phyloP scores from a whole-genome alignment of 2,797 vertebrate species.

The Anabacerthia variegaticeps region DNA sequence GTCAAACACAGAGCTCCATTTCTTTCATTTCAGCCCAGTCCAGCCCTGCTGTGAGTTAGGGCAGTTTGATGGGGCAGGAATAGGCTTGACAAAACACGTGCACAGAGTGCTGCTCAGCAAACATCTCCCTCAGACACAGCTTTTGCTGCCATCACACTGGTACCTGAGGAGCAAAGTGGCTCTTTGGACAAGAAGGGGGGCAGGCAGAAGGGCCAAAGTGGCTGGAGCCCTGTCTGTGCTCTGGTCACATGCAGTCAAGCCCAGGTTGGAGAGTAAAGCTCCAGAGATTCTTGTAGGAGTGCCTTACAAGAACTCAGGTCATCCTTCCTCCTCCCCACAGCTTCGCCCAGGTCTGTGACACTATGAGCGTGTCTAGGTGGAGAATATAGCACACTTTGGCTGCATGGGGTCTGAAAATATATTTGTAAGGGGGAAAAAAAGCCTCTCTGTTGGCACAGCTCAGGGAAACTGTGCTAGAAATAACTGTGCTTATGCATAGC shows the following conservation, averaged over 20 bases:
- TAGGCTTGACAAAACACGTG: neutral
- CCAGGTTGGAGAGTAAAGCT: neutral
- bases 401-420: constrained; percentile 1
- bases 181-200: rapidly evolving
- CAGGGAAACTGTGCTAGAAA: constrained; percentile 59
- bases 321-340: neutral
- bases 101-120: rapidly evolving
- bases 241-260: neutral
- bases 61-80: neutral
- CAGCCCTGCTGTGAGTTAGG: neutral
- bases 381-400: neutral
- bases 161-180: neutral
- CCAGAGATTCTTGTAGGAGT: neutral
- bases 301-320: neutral
- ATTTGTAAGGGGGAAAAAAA: neutral
- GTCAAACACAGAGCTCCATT: neutral
- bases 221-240: neutral
- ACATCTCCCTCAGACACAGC: neutral
- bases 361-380: neutral
- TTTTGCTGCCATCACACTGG: rapidly evolving
- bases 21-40: neutral
- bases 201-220: neutral
- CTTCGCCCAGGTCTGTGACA: neutral
- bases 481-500: constrained; percentile 40
- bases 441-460: neutral